A percentile compares a stretch with the other conserved stretches of the same genome.
Conservation (phyloP, 2,888 invertebrate genomes). For the Ormyrus pomaceus region DNA sequence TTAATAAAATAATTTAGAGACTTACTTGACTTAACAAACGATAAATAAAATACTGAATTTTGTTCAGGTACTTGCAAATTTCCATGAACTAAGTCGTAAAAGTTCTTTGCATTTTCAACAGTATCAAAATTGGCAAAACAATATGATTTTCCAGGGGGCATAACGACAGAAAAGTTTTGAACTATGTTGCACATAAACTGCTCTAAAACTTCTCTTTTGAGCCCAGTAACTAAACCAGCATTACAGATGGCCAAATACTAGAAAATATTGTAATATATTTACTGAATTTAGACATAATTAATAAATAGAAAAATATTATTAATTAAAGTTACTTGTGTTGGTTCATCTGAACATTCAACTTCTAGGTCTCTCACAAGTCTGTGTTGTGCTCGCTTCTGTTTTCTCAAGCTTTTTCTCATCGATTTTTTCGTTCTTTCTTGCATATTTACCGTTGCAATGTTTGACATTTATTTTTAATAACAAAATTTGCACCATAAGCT, state of each 20-base stretch:
- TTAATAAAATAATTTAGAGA: neutral
- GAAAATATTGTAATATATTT: slow-evolving; percentile 26
- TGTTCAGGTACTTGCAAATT: slow-evolving; percentile 78
- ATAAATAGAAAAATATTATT: neutral
- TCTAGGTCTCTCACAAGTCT: slow-evolving; percentile 69
- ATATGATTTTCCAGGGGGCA: slow-evolving; percentile 88
- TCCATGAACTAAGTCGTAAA: slow-evolving; percentile 81
- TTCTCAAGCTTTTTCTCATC: slow-evolving; percentile 64
- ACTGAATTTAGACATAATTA: slow-evolving; percentile 29
- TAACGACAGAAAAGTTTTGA: slow-evolving; percentile 79
- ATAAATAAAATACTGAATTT: slow-evolving; percentile 81
- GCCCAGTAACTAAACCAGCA: slow-evolving; percentile 89
- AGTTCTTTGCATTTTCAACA: slow-evolving; percentile 77
- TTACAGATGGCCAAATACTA: slow-evolving; percentile 89
- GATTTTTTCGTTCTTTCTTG: slow-evolving; percentile 25
- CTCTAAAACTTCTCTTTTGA: slow-evolving; percentile 81
- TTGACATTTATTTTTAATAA: neutral
- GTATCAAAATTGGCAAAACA: slow-evolving; percentile 83
- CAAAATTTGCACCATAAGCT: neutral
- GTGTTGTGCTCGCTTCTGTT: slow-evolving; percentile 70
- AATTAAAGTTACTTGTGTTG: slow-evolving; percentile 67
- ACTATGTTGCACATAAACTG: slow-evolving; percentile 78
- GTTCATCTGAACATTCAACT: slow-evolving; percentile 67
- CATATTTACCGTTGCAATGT: slow-evolving; percentile 6
- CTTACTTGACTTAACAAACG: slow-evolving; percentile 80